A percentile compares a stretch with the other conserved stretches of the same genome.
Evolutionary conservation across 2,113 vertebrate species (phyloP).

Genomic region (Aviceda subcristata): DNA sequence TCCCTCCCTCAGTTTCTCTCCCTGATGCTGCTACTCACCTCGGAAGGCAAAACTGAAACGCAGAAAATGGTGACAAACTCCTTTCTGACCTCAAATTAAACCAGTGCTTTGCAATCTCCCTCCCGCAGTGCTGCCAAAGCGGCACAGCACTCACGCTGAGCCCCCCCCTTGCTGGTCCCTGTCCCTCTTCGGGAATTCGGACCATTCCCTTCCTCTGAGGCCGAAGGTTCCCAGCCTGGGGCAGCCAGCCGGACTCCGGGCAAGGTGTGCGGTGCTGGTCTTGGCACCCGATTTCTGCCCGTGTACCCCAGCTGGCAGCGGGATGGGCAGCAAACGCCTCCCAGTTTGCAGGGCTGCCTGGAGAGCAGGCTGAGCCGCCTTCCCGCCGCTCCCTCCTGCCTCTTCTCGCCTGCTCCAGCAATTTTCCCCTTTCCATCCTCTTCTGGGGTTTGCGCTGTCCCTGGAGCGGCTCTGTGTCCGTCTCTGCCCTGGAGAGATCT

Average conservation of each 20-base stretch:
- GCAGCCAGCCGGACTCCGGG: neutral
- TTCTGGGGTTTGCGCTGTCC: neutral
- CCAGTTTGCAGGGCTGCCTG: neutral
- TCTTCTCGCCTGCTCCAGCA: neutral
- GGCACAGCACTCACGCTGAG: neutral
- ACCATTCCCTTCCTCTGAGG: neutral
- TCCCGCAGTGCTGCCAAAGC: neutral
- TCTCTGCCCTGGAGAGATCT: neutral
- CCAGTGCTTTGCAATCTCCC: neutral
- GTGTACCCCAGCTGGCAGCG: neutral
- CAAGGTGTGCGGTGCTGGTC: neutral
- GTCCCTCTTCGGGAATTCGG: neutral
- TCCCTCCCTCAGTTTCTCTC: neutral
- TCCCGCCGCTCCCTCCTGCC: neutral
- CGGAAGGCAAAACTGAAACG: neutral
- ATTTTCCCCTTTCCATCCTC: neutral
- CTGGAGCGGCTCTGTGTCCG: neutral
- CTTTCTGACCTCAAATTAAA: slow-evolving; percentile 46
- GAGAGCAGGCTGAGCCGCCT: slow-evolving; percentile 4
- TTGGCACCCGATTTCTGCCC: neutral
- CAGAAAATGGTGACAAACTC: neutral
- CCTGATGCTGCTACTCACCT: slow-evolving; percentile 29
- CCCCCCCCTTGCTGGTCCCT: neutral
- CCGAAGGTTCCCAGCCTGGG: neutral
- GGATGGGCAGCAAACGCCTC: neutral